These are phyloP conservation scores for Penaeus monodon DNA, from an alignment of 2,888 invertebrate genomes.

Conservation along the genomic window DNA sequence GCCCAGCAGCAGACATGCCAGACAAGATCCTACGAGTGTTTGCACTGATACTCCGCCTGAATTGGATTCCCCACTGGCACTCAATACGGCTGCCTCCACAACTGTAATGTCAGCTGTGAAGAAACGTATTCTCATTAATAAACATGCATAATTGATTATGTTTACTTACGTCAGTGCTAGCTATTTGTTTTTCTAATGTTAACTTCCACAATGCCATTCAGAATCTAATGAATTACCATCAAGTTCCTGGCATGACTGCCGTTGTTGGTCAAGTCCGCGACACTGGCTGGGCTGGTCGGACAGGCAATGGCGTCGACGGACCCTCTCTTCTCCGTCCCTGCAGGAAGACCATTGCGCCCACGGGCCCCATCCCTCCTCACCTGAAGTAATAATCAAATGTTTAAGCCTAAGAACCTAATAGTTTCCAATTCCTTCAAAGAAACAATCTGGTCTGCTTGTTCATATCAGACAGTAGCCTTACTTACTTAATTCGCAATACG, in stretches of 20 bases:
- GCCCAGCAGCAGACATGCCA: slow-evolving; percentile 68
- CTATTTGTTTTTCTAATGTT: background rate
- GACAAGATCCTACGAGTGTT: slow-evolving; percentile 65
- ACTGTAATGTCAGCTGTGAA: slow-evolving; percentile 43
- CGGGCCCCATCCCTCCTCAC: slow-evolving; percentile 73
- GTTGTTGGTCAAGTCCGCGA: slow-evolving; percentile 79
- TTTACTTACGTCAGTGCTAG: background rate
- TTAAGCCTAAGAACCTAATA: slow-evolving; percentile 40
- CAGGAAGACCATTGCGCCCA: slow-evolving; percentile 80
- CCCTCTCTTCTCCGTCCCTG: slow-evolving; percentile 78
- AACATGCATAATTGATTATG: background rate
- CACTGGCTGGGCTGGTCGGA: slow-evolving; percentile 73
- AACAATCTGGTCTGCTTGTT: too few relatives aligned
- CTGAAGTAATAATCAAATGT: slow-evolving; percentile 49
- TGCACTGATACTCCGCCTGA: slow-evolving; percentile 46
- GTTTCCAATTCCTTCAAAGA: too few relatives aligned
- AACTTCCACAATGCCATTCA: background rate
- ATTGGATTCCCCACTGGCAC: background rate
- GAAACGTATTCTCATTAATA: background rate
- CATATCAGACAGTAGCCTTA: too few relatives aligned
- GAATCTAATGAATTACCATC: slow-evolving; percentile 63
- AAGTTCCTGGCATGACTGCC: slow-evolving; percentile 75
- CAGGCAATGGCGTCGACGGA: slow-evolving; percentile 69
- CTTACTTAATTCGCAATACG: too few relatives aligned
- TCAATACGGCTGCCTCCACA: slow-evolving; percentile 36